Evolutionary conservation across 2,797 vertebrate genomes (phyloP), one percentile per base, ranked within the genome.

Genomic region (Austrolebias charrua): DNA sequence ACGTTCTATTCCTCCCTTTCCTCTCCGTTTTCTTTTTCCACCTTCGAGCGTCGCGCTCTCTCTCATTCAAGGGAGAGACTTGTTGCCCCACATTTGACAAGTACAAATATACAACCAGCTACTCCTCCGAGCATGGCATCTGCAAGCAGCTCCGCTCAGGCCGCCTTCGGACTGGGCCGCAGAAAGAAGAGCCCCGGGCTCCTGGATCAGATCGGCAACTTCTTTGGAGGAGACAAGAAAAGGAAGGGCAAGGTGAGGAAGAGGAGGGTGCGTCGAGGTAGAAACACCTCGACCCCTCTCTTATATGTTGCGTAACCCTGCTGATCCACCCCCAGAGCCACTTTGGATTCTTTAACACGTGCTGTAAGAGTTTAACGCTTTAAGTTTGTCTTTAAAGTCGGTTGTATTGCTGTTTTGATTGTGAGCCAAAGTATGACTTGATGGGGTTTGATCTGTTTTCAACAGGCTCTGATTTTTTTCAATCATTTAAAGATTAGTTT

Each of bases 191-290:
- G 90, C 92, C 94, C 95, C 1, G 93, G 95, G 76, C 85, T 99
- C 78, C 92, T 99, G 86, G 96, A 99, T 91, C 96, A 97, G 86
- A 94, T 99, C 78, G 97, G 97, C 78, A 96, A 94, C 80, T 95
- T 99, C 95, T 98, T 99, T 89, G 94, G 95, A 85, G 95, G 94
- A 61, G 96, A 98, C 89, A 96, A 94, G 84, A 96, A 96, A 92
- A 96, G 94, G 85, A 95, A 97, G 94, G 95, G 95, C 92, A 99
- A 99, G 97, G 97, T 99, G 97, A 99, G 88, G 92, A 90, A 87
- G 44, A 46, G 85, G 86, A 86, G 87, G 89, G 90, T 59, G 64
- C 31, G 75, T 74, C 50, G 20, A 29, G 31, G 8, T 38, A 33
- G 14, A 47, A 48, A 62, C 61, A 71, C 49, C 67, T 58, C 4